These are phyloP conservation scores for Rugalucina vietnamica DNA, from an alignment of 2,888 invertebrate genomes.

Conservation along the genomic window DNA sequence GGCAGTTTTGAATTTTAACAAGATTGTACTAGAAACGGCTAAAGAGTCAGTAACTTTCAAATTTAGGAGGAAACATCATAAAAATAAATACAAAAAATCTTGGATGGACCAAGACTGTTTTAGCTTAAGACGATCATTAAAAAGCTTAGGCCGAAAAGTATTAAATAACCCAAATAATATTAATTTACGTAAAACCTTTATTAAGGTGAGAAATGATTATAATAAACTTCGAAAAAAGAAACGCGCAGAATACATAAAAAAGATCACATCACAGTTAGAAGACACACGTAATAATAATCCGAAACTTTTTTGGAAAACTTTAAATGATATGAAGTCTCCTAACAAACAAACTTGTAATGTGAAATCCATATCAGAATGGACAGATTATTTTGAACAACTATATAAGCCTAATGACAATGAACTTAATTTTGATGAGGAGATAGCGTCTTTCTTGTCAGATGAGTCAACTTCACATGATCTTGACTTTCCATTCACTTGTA, in stretches of 20 bases:
- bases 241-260: constrained; percentile 1
- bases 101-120: too few relatives aligned
- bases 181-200: constrained; percentile 6
- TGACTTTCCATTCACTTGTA: constrained; percentile 9
- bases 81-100: too few relatives aligned
- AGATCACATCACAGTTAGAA: background rate
- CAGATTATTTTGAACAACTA: background rate
- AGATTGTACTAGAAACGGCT: too few relatives aligned
- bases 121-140: too few relatives aligned
- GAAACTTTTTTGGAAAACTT: constrained; percentile 15
- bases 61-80: too few relatives aligned
- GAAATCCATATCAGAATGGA: background rate
- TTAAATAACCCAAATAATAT: constrained; percentile 15
- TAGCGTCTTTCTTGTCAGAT: background rate
- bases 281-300: background rate
- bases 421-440: background rate
- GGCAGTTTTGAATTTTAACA: too few relatives aligned
- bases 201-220: constrained; percentile 6
- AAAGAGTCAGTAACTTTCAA: too few relatives aligned
- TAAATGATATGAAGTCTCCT: background rate
- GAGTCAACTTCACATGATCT: background rate
- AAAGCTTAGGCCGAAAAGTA: too few relatives aligned
- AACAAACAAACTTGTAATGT: background rate
- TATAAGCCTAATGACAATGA: background rate
- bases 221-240: constrained; percentile 9